Conservation (phyloP, 2,113 vertebrate genomes). For the Acinonyx jubatus region DNA sequence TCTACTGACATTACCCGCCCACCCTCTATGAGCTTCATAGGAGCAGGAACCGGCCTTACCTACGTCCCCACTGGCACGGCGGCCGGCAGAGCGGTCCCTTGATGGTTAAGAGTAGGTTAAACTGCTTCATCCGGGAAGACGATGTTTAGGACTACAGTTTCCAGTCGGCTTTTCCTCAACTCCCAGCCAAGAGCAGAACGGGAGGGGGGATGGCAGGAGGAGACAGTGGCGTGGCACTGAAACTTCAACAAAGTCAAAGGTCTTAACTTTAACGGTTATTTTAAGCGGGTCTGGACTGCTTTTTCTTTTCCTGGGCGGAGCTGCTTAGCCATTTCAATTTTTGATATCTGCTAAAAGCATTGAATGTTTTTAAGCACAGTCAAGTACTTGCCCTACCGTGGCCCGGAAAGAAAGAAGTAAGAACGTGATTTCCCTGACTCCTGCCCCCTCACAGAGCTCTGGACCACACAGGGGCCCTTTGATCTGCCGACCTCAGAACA, state of each 20-base stretch:
- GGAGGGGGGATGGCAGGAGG: background rate
- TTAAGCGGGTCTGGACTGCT: background rate
- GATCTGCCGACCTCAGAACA: background rate
- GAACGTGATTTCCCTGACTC: background rate
- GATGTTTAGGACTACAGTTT: background rate
- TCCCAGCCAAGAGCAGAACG: background rate
- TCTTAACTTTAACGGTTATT: background rate
- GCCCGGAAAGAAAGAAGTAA: background rate
- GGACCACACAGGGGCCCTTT: background rate
- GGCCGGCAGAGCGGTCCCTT: background rate
- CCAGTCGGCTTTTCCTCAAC: background rate
- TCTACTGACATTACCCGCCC: background rate
- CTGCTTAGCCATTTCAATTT: background rate
- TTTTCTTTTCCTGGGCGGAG: background rate
- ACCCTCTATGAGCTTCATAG: background rate
- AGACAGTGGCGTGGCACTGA: too few relatives aligned
- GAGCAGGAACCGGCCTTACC: background rate
- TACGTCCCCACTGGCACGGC: fast-evolving
- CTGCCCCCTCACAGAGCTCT: fast-evolving
- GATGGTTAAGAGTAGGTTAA: background rate
- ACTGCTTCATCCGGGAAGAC: background rate
- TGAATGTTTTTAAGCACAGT: background rate
- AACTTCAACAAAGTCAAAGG: background rate
- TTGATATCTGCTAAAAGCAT: background rate
- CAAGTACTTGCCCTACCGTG: background rate